These are phyloP conservation scores for Ophioninae sp. DNA, from an alignment of 2,888 invertebrate genomes.

Conservation along the genomic window DNA sequence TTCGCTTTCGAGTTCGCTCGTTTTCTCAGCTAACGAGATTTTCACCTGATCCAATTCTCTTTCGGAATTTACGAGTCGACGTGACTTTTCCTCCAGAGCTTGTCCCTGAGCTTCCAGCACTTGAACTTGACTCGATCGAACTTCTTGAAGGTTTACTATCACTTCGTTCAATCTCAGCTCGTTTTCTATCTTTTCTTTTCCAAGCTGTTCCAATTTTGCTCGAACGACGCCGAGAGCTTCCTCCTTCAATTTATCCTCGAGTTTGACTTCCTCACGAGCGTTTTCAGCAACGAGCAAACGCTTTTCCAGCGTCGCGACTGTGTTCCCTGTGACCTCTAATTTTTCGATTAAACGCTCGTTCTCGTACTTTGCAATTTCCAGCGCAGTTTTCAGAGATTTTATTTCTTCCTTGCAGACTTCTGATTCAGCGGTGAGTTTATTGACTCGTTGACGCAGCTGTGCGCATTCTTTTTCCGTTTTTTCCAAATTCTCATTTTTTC, in stretches of 20 bases:
- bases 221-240: slow-evolving; percentile 63
- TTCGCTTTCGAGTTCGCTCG: slow-evolving; percentile 23
- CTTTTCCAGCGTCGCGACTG: slow-evolving; percentile 46
- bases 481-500: slow-evolving; percentile 48
- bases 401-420: slow-evolving; percentile 18
- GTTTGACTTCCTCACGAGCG: slow-evolving; percentile 53
- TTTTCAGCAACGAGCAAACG: slow-evolving; percentile 59
- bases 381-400: not conserved
- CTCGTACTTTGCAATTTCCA: slow-evolving; percentile 36
- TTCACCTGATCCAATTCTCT: slow-evolving; percentile 54
- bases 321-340: slow-evolving; percentile 31
- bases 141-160: slow-evolving; percentile 71
- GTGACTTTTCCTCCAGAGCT: slow-evolving; percentile 68
- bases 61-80: slow-evolving; percentile 61
- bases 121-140: slow-evolving; percentile 69
- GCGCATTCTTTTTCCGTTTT: slow-evolving; percentile 34
- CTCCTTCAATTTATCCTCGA: slow-evolving; percentile 67
- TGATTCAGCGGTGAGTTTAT: slow-evolving; percentile 18
- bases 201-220: slow-evolving; percentile 64
- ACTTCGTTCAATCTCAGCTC: slow-evolving; percentile 72
- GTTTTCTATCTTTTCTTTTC: slow-evolving; percentile 65
- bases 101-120: slow-evolving; percentile 68
- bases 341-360: slow-evolving; percentile 39
- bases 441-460: slow-evolving; percentile 19
- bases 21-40: not conserved